phyloP scores from a whole-genome alignment of 2,888 invertebrate genomes.

The Drosophila kokeensis region DNA sequence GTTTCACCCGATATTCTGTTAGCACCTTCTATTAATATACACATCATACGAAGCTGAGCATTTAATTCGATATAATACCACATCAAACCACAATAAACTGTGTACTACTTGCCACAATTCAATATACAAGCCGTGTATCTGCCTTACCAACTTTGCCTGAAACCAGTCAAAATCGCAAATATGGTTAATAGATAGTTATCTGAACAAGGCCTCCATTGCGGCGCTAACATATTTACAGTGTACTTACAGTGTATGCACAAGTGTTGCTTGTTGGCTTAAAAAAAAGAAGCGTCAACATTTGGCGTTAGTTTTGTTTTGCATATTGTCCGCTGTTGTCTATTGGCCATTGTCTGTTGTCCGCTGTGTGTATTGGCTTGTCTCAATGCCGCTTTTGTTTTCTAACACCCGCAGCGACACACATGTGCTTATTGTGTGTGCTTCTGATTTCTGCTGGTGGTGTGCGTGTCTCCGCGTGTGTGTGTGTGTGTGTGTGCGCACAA shows the following conservation, averaged over 20 bases:
- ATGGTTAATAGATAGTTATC: slow-evolving; percentile 3
- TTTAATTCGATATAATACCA: not conserved
- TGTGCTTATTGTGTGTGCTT: slow-evolving; percentile 19
- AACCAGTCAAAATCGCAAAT: not conserved
- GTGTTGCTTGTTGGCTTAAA: slow-evolving; percentile 38
- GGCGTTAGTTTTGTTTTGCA: slow-evolving; percentile 75
- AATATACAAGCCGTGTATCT: not conserved
- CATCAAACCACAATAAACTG: not conserved
- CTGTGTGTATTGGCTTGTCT: slow-evolving; percentile 58
- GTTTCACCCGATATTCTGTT: no score
- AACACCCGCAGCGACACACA: slow-evolving; percentile 78
- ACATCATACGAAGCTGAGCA: not conserved
- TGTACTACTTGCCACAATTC: not conserved
- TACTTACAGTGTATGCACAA: slow-evolving; percentile 23
- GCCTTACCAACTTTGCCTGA: not conserved
- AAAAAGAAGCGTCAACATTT: slow-evolving; percentile 57
- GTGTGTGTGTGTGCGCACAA: slow-evolving; percentile 55
- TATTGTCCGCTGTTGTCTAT: slow-evolving; percentile 52
- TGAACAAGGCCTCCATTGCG: not conserved
- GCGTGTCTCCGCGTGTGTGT: not conserved
- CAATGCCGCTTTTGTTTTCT: slow-evolving; percentile 75
- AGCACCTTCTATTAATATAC: no score
- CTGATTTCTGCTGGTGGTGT: slow-evolving; percentile 1
- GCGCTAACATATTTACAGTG: slow-evolving; percentile 39
- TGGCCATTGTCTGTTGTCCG: slow-evolving; percentile 6